Evolutionary conservation across 2,113 vertebrate genomes (phyloP).

Genomic region (Nibea albiflora): DNA sequence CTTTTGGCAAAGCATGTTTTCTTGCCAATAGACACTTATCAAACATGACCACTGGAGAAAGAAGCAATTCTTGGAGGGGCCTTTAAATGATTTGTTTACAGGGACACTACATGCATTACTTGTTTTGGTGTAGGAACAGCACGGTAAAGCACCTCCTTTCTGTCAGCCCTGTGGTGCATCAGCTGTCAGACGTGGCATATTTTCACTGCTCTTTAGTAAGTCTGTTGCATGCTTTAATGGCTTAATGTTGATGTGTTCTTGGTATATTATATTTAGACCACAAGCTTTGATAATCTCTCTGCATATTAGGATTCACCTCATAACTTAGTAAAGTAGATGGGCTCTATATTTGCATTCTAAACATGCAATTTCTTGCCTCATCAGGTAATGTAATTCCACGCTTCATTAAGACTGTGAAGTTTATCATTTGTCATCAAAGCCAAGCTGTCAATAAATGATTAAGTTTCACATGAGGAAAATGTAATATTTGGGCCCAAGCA

Average conservation of each 20-base stretch:
- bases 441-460: constrained; percentile 86
- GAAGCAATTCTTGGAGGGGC: constrained; percentile 57
- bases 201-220: constrained; percentile 44
- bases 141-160: constrained; percentile 22
- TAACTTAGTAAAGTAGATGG: constrained; percentile 73
- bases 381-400: constrained; percentile 87
- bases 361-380: constrained; percentile 85
- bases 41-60: constrained; percentile 78
- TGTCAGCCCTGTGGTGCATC: constrained; percentile 19
- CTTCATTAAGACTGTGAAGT: constrained; percentile 86
- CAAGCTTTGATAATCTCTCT: constrained; percentile 75
- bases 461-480: constrained; percentile 83
- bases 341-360: constrained; percentile 82
- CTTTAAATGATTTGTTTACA: constrained; percentile 70
- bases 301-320: constrained; percentile 77
- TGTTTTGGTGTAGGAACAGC: constrained; percentile 54
- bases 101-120: constrained; percentile 52
- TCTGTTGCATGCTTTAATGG: constrained; percentile 58
- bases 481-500: constrained; percentile 77
- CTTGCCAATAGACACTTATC: constrained; percentile 78
- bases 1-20: constrained; percentile 75
- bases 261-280: constrained; percentile 67
- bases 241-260: constrained; percentile 52
- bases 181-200: constrained; percentile 46
- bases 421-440: constrained; percentile 88